phyloP scores from a whole-genome alignment of 2,888 invertebrate genomes.

The Tipula helvola region DNA sequence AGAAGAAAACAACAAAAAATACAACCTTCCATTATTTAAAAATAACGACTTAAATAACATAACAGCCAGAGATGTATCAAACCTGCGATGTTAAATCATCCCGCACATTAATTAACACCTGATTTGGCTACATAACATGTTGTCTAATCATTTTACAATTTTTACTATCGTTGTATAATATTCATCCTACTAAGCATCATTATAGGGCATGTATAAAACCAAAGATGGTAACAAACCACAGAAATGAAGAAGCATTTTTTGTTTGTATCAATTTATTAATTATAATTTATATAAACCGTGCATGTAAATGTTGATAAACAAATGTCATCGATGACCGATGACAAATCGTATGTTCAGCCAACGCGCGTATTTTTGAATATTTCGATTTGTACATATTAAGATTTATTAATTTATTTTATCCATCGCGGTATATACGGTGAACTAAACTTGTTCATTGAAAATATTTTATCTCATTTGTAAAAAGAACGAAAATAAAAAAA shows the following conservation, averaged over 20 bases:
- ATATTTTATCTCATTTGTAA: not conserved
- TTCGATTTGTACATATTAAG: not conserved
- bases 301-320: not conserved
- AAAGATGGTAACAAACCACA: not conserved
- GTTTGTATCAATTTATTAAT: not conserved
- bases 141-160: not conserved
- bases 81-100: not conserved
- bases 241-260: not conserved
- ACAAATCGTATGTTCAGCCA: not conserved
- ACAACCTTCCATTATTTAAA: no score
- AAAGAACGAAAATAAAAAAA: not conserved
- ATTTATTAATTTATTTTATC: not conserved
- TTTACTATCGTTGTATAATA: not conserved
- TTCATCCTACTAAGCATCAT: not conserved
- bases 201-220: not conserved
- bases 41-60: not conserved
- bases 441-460: not conserved
- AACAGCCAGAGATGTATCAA: not conserved
- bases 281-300: not conserved
- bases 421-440: not conserved
- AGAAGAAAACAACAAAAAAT: not conserved
- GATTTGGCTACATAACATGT: not conserved
- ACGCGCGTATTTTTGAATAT: not conserved
- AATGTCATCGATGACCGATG: not conserved
- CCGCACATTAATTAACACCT: not conserved